These are phyloP conservation scores for Amblyornis subalaris DNA, from an alignment of 2,113 vertebrate species.

Conservation along the genomic window DNA sequence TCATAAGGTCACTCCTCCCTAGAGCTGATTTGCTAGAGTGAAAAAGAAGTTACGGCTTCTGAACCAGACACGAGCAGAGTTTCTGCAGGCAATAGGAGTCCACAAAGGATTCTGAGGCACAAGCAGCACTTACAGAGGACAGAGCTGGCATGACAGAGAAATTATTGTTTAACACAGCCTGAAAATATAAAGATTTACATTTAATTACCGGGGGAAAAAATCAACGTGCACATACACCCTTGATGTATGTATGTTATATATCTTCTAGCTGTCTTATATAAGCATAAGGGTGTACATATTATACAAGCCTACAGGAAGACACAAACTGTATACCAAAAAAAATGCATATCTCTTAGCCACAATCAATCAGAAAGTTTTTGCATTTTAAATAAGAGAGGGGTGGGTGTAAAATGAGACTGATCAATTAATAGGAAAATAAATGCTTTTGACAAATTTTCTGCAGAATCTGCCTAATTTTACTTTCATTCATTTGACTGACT, in stretches of 20 bases:
- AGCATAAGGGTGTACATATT: background rate
- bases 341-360: background rate
- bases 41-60: background rate
- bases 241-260: background rate
- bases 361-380: background rate
- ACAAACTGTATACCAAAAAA: background rate
- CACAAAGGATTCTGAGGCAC: background rate
- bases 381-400: background rate
- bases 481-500: background rate
- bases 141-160: background rate
- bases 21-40: background rate
- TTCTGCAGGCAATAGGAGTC: background rate
- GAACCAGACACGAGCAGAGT: accelerated
- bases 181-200: background rate
- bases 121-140: background rate
- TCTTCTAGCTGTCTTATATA: background rate
- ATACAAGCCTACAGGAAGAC: background rate
- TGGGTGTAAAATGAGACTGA: background rate
- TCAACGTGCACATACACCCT: background rate
- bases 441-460: background rate
- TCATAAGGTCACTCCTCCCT: background rate
- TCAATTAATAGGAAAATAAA: background rate
- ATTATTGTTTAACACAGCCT: background rate
- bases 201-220: background rate
- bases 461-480: background rate